Percentiles rank a stretch among this genome's conserved stretches.
phyloP scores from a whole-genome alignment of 2,888 invertebrate species.

The Pyrrhia umbra region DNA sequence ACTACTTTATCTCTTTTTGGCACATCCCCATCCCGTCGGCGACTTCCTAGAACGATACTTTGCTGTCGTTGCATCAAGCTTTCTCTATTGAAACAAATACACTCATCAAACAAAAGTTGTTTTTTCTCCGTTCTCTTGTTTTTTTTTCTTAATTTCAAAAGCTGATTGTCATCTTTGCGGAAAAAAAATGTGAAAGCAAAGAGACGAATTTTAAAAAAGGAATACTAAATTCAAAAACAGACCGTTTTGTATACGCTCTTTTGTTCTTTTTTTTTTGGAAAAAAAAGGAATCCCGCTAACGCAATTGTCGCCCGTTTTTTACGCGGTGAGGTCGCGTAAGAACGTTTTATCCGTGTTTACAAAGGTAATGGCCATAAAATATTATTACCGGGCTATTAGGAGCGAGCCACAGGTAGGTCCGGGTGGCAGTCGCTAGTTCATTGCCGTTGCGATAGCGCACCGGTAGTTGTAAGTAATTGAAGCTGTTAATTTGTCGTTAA shows the following conservation, averaged over 20 bases:
- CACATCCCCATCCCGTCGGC: slow-evolving; percentile 89
- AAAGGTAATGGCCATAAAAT: slow-evolving; percentile 88
- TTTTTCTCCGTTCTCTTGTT: slow-evolving; percentile 34
- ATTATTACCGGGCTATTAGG: slow-evolving; percentile 86
- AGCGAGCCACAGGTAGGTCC: slow-evolving; percentile 86
- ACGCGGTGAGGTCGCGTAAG: slow-evolving; percentile 74
- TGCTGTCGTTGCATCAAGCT: slow-evolving; percentile 76
- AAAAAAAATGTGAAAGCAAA: slow-evolving; percentile 57
- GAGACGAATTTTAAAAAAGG: slow-evolving; percentile 71
- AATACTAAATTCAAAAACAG: slow-evolving; percentile 65
- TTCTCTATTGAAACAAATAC: slow-evolving; percentile 73
- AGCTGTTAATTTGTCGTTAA: slow-evolving; percentile 80
- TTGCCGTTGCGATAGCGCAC: slow-evolving; percentile 76
- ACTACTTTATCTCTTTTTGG: slow-evolving; percentile 91
- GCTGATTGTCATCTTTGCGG: slow-evolving; percentile 35
- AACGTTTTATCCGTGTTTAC: slow-evolving; percentile 86
- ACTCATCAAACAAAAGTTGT: slow-evolving; percentile 53
- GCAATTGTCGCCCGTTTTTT: slow-evolving; percentile 84
- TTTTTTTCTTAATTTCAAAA: slow-evolving; percentile 44
- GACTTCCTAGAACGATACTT: slow-evolving; percentile 88
- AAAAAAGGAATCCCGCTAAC: slow-evolving; percentile 75
- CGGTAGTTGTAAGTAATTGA: slow-evolving; percentile 81
- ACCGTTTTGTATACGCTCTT: slow-evolving; percentile 65
- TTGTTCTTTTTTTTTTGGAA: slow-evolving; percentile 68
- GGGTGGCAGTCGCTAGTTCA: slow-evolving; percentile 80